Percentiles rank a stretch among this genome's conserved stretches.
Evolutionary conservation across 35 echinoderm and acorn worm genomes (phyloP).

Genomic region (Heliocidaris erythrogramma): DNA sequence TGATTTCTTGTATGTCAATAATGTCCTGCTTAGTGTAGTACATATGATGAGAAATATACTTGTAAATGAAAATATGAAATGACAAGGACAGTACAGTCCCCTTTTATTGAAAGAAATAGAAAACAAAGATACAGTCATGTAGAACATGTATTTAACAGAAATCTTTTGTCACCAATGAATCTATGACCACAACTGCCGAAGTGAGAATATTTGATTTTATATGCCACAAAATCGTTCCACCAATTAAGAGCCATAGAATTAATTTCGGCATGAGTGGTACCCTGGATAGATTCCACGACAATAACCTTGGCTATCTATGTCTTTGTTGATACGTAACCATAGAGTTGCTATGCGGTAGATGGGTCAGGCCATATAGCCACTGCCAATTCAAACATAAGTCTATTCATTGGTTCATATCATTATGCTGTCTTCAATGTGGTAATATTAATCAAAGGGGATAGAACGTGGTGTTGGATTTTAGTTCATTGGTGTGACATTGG

Average conservation of each 20-base stretch:
- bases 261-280: neutral
- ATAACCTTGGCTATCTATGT: neutral
- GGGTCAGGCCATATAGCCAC: neutral
- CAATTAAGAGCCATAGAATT: neutral
- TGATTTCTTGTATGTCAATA: too few relatives aligned
- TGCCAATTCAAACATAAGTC: neutral
- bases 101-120: too few relatives aligned
- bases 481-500: neutral
- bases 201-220: neutral
- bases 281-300: neutral
- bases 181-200: neutral
- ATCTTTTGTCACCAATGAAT: too few relatives aligned
- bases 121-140: too few relatives aligned
- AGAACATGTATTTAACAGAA: too few relatives aligned
- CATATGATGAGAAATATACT: too few relatives aligned
- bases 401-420: neutral
- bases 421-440: neutral
- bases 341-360: neutral
- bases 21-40: too few relatives aligned
- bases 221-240: too few relatives aligned
- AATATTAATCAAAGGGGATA: neutral
- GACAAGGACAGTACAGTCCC: too few relatives aligned
- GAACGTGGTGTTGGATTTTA: neutral
- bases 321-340: slow-evolving; percentile 1
- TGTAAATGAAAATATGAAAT: too few relatives aligned